These are phyloP conservation scores for Hirtodrosophila trivittata DNA, from an alignment of 2,888 invertebrate species.

Conservation along the genomic window DNA sequence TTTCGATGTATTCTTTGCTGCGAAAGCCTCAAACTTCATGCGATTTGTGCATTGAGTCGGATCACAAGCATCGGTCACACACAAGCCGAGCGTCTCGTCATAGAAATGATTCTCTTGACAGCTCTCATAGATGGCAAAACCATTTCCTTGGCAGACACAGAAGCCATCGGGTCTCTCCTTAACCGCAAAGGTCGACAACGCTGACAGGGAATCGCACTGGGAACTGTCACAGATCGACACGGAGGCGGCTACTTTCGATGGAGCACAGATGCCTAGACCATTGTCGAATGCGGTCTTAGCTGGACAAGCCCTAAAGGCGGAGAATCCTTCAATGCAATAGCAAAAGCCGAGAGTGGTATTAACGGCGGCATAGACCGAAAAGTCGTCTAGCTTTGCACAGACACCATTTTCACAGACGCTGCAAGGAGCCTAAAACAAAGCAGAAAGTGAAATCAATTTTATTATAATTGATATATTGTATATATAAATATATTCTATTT, in stretches of 20 bases:
- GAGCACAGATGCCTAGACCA: fast-evolving
- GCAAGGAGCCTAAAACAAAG: conserved; percentile 38
- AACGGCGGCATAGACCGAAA: conserved; percentile 25
- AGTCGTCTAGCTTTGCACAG: neutral
- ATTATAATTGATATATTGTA: no score
- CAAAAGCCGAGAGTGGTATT: conserved; percentile 47
- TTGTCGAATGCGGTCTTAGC: conserved; percentile 5
- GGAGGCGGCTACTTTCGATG: neutral
- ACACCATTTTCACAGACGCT: conserved; percentile 43
- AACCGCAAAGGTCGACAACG: conserved; percentile 24
- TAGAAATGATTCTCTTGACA: conserved; percentile 33
- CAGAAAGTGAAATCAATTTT: no score
- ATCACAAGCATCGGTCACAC: conserved; percentile 45
- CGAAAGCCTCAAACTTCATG: conserved; percentile 29
- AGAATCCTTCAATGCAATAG: conserved; percentile 23
- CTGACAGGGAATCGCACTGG: conserved; percentile 16
- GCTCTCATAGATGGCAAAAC: conserved; percentile 14
- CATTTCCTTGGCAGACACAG: conserved; percentile 30
- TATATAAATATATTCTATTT: no score
- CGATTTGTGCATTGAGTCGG: conserved; percentile 25
- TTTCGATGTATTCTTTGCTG: conserved; percentile 49
- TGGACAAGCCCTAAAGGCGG: conserved; percentile 32
- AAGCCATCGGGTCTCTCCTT: conserved; percentile 8
- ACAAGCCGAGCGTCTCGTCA: conserved; percentile 20
- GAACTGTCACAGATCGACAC: conserved; percentile 32